Evolutionary conservation across 2,888 invertebrate species (phyloP).

Genomic region (Coenonympha arcania): DNA sequence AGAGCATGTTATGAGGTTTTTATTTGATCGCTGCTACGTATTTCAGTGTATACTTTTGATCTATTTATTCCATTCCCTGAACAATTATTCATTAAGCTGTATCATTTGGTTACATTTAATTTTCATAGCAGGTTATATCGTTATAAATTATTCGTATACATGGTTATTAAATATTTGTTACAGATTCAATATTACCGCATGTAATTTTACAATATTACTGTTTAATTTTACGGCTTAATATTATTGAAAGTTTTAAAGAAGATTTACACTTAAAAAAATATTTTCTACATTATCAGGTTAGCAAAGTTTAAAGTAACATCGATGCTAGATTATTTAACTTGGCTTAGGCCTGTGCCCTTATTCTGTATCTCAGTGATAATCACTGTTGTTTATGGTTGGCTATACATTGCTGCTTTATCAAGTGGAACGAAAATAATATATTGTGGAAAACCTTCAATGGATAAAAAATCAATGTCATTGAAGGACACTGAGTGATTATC

Average conservation of each 20-base stretch:
- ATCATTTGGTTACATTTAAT: constrained; percentile 17
- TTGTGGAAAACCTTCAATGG: no score
- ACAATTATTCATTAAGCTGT: constrained; percentile 20
- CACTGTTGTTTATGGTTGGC: no score
- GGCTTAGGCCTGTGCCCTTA: no score
- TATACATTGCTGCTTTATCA: no score
- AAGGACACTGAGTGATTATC: no score
- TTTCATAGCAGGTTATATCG: constrained; percentile 8
- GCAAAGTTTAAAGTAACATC: no score
- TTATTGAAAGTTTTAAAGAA: not conserved
- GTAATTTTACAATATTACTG: not conserved
- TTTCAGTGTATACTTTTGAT: constrained; percentile 13
- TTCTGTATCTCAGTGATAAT: no score
- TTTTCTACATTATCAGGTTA: no score
- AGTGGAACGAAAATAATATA: no score
- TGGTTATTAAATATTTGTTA: not conserved
- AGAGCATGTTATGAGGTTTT: constrained; percentile 15
- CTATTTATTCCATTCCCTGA: constrained; percentile 19
- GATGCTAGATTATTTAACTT: no score
- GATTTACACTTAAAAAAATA: no score
- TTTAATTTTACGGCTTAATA: not conserved
- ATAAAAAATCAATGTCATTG: no score
- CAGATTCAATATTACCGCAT: not conserved
- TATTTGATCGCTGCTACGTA: constrained; percentile 18
- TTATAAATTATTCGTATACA: not conserved